Percentiles rank a stretch among this genome's conserved stretches.
phyloP scores from a whole-genome alignment of 1,140 invertebrate genomes.

The Ips typographus region DNA sequence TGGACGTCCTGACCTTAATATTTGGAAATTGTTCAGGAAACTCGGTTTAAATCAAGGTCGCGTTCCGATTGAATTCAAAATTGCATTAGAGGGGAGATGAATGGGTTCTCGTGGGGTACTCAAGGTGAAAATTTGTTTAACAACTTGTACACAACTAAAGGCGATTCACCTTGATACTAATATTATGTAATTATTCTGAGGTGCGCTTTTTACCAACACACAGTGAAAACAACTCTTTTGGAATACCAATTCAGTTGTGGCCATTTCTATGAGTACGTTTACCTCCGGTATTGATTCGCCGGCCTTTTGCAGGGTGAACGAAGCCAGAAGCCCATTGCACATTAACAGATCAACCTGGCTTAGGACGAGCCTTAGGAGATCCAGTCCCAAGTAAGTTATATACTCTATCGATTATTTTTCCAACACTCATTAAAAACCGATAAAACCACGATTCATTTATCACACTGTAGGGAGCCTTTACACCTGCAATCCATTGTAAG shows the following conservation, averaged over 20 bases:
- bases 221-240: no score
- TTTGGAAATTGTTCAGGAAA: no score
- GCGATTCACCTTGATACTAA: constrained; percentile 19
- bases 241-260: no score
- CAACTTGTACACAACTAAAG: neutral
- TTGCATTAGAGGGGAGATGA: neutral
- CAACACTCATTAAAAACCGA: no score
- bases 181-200: neutral
- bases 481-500: no score
- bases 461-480: no score
- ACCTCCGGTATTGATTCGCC: neutral
- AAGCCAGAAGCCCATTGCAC: constrained; percentile 39
- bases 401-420: no score
- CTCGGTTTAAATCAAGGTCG: no score
- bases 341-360: constrained; percentile 75
- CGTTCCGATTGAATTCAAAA: neutral
- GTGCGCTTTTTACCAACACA: no score
- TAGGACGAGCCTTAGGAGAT: constrained; percentile 71
- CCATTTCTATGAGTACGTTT: neutral
- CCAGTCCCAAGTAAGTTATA: constrained; percentile 65
- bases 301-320: constrained; percentile 35
- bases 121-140: constrained; percentile 13
- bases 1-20: no score
- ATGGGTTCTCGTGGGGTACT: neutral
- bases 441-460: no score